Evolutionary conservation across 2,113 vertebrate species (phyloP), one percentile per base, ranked within the genome.

Genomic region (Onychostruthus taczanowskii): DNA sequence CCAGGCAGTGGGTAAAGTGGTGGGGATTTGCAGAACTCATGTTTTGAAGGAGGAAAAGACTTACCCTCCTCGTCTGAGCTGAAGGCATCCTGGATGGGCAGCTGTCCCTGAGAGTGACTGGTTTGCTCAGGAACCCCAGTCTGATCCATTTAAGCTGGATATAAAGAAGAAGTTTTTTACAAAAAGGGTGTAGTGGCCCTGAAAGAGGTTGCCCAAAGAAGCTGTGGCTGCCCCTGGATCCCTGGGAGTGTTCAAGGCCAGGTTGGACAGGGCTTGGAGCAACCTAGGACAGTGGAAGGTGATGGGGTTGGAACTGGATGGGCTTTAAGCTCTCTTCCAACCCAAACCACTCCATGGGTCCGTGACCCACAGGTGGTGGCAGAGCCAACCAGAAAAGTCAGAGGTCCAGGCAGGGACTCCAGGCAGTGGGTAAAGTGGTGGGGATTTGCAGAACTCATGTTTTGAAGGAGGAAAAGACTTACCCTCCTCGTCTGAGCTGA

Each of bases 21-120:
- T 33, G 70, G 37, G 24, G 4, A 2, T 83, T 61, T 44, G 11
- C 41, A 87, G 70, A 67, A 31, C 10, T 70, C 20, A 1, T 43
- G 10, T 73, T 80, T 16, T 53, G 53, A 50, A 27, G 52, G 22
- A 55, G 33, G 41, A 70, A 39, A 52, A 78, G 49, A 33, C 92
- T 89, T 49, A 95, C 96, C 88, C 10, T 95, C 92, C 62, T 97
- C 74, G 0, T 89, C 27, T 26, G 66, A 53, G 41, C 69, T 93
- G 16, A 59, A 22, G 35, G 19, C 3, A 3, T 7, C 44, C 61
- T 87, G 56, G 26, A 27, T 44, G 4, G 62, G 3, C 11, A n/a
- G 2, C n/a, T 11, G 35, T 31, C 26, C 62, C 70, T 22, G 15
- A 2, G 23, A 35, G 73, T 2, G 26, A 33, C 26, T 16, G 66